A percentile compares a stretch with the other conserved stretches of the same genome.
Evolutionary conservation across 2,888 invertebrate genomes (phyloP).

Genomic region (Didymodactylos carnosus): DNA sequence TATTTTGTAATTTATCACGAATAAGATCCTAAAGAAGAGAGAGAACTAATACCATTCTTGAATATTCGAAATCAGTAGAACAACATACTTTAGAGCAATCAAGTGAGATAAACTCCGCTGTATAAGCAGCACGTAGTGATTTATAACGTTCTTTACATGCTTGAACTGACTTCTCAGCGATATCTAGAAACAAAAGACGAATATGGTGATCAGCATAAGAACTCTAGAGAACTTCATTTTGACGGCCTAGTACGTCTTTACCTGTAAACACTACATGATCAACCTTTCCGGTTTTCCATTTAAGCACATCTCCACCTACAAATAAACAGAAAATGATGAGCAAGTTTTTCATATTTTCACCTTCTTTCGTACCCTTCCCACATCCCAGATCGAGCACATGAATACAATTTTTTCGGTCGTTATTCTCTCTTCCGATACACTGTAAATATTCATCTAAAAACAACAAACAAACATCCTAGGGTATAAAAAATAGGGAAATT

Average conservation of each 20-base stretch:
- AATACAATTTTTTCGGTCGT: background rate
- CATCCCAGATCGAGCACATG: constrained; percentile 12
- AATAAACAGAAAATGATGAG: too few relatives aligned
- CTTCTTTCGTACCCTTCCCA: background rate
- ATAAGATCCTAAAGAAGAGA: background rate
- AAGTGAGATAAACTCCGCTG: constrained; percentile 70
- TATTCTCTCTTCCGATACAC: constrained; percentile 32
- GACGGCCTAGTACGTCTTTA: too few relatives aligned
- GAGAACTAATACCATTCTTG: too few relatives aligned
- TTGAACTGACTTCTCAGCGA: constrained; percentile 71
- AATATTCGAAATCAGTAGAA: constrained; percentile 19
- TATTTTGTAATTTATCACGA: background rate
- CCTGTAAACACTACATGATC: constrained; percentile 63
- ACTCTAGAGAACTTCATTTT: constrained; percentile 3
- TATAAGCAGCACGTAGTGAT: constrained; percentile 34
- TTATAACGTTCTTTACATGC: constrained; percentile 68
- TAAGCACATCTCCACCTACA: constrained; percentile 80
- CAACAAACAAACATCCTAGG: constrained; percentile 17
- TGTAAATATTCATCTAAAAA: constrained; percentile 47
- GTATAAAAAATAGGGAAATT: background rate
- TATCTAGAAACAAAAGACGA: constrained; percentile 40
- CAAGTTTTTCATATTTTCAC: too few relatives aligned
- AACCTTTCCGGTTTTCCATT: constrained; percentile 66
- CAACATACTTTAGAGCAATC: constrained; percentile 58
- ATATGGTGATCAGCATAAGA: background rate